Base-by-base conservation (phyloP, 2,797 vertebrate species). In the Myotis findleyi region DNA sequence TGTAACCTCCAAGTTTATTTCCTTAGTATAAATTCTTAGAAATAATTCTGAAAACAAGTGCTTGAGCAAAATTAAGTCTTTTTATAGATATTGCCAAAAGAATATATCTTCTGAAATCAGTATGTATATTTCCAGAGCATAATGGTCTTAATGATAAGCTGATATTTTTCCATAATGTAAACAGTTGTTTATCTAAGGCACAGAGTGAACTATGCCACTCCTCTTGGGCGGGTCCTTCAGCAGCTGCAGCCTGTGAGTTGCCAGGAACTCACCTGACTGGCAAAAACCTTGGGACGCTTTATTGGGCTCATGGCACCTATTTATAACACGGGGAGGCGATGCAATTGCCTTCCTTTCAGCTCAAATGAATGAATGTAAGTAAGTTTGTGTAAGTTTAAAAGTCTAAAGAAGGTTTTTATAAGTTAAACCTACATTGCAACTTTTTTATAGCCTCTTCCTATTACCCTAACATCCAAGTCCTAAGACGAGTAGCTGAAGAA, bases 1-100 rank as follows among this genome's bases (percentile, higher is more conserved):
- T 55, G 25, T 72, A 49, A 30, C 33, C 25, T 75, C 57, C 30
- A 59, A 79, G 64, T 59, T 95, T 59, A 68, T 91, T 87, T 95
- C 36, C 36, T 73, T 79, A 33, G 7, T 59, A 64, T 76, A 13
- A 47, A 89, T 83, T 66, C n/a, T 72, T 68, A 87, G 30, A 62
- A 59, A 30, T 36, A 30, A 25, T 82, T 87, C 64, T 84, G 25
- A 83, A 87, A 76, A 73, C 21, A 71, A 89, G 27, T 49, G 14
- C 62, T 57, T 82, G 38, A 53, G 55, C 23, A 47, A 21, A 57
- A 76, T 81, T 33, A 84, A 36, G 23, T 2, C 44, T 77, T 80
- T 83, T 62, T 87, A 55, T 64, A 81, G 20, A 36, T 62, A 93
- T 27, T 86, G 25, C 62, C 44, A 27, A 25, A 21, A 82, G 18